Base-by-base conservation (phyloP, 2,797 vertebrate species). In the Paguma larvata region DNA sequence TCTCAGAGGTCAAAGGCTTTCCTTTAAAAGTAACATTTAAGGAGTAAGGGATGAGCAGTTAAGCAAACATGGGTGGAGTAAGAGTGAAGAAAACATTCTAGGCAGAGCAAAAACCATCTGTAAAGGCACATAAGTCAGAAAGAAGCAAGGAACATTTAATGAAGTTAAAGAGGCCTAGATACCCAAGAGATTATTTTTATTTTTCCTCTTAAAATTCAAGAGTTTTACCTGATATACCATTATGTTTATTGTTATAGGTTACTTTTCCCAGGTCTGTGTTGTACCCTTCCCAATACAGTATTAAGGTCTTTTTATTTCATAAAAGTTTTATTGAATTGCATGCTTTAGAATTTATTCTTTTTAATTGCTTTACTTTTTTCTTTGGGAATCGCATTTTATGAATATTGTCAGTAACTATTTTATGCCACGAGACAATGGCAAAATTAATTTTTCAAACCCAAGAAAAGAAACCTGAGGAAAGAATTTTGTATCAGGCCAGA, bases 261-360 rank as follows among this genome's bases (percentile, higher is more conserved):
- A 88, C 78, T 83, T 88, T 95, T 34, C 25, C 48, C 78, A 88
- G 14, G 30, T 84, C 32, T 59, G 77, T 80, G 44, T 46, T 79
- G 4, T 67, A 41, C 23, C 34, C 56, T 65, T 65, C 32, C 48
- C 56, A 93, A 70, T 30, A 93, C 1, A 79, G 16, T 70, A 85
- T 34, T 46, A 44, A 56, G 21, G 23, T 86, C 18, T 68, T 84
- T 75, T 77, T 77, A 94, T 84, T 77, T 89, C 59, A 77, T 30
- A 77, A 32, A 87, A 77, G 30, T 77, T 84, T 34, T 63, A 82
- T 51, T 82, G 53, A 21, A 82, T n/a, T 68, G 23, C 25, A 70
- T 46, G 56, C 67, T 77, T 68, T 67, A 84, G 34, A 87, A 75
- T 95, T 92, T 91, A 46, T 46, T 87, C 13, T 73, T 82, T 38